These are phyloP conservation scores for Chironomus riparius DNA, from an alignment of 2,888 invertebrate genomes.

Conservation along the genomic window DNA sequence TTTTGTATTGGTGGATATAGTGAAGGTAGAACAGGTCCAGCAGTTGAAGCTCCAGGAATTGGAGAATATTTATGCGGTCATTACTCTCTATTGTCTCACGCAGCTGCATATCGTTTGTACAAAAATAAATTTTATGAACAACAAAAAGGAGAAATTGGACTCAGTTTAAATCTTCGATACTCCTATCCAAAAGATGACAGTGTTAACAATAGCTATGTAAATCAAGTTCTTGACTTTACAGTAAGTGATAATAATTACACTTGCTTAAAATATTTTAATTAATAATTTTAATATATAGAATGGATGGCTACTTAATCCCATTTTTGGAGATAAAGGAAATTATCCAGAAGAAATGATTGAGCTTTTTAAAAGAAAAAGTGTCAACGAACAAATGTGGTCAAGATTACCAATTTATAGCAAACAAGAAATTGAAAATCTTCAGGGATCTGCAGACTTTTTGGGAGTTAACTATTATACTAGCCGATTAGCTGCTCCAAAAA, in stretches of 20 bases:
- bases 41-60: constrained; percentile 41
- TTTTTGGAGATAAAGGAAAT: constrained; percentile 35
- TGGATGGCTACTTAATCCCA: constrained; percentile 39
- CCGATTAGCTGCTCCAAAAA: constrained; percentile 30
- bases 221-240: constrained; percentile 34
- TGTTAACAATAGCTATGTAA: constrained; percentile 29
- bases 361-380: constrained; percentile 35
- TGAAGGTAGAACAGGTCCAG: constrained; percentile 36
- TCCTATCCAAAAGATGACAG: constrained; percentile 31
- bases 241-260: not conserved
- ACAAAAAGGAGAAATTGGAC: constrained; percentile 36
- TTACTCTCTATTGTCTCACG: constrained; percentile 47
- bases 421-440: not conserved
- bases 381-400: constrained; percentile 34
- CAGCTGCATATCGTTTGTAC: constrained; percentile 42
- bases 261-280: not conserved
- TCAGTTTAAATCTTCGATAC: constrained; percentile 33
- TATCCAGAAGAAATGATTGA: constrained; percentile 37
- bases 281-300: constrained; percentile 31
- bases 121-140: constrained; percentile 38
- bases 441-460: constrained; percentile 17
- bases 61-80: constrained; percentile 46
- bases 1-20: constrained; percentile 46
- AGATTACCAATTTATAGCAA: constrained; percentile 31
- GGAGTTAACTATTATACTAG: constrained; percentile 24